Conservation (phyloP, 1,140 invertebrate genomes). For the Trissolcus basalis region DNA sequence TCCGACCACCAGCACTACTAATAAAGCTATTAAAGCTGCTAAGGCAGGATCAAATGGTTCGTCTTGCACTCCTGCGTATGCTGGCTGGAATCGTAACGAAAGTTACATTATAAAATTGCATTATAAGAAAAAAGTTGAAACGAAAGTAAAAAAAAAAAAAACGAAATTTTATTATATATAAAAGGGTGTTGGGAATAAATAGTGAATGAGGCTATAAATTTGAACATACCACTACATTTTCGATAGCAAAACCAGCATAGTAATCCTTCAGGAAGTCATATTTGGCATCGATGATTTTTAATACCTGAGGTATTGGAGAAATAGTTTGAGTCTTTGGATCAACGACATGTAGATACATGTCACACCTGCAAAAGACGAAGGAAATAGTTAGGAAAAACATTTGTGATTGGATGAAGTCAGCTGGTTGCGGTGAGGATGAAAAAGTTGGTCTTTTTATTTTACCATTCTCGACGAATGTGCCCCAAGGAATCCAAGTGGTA, state of each 20-base stretch:
- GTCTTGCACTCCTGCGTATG: conserved; percentile 76
- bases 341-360: conserved; percentile 91
- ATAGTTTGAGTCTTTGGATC: conserved; percentile 85
- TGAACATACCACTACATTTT: conserved; percentile 83
- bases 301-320: conserved; percentile 84
- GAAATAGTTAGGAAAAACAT: too few species aligned
- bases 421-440: too few species aligned
- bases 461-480: conserved; percentile 82
- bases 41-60: conserved; percentile 90
- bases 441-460: neutral
- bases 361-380: conserved; percentile 80
- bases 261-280: conserved; percentile 88
- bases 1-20: conserved; percentile 90
- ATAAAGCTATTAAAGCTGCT: conserved; percentile 88
- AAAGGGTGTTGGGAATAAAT: too few species aligned
- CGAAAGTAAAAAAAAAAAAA: too few species aligned
- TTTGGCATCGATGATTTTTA: conserved; percentile 90
- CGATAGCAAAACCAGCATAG: conserved; percentile 87
- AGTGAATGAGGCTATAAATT: neutral
- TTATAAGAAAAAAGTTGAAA: too few species aligned
- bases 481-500: conserved; percentile 84
- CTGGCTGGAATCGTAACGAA: conserved; percentile 68
- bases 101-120: too few species aligned
- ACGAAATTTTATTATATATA: too few species aligned
- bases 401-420: too few species aligned